Evolutionary conservation across 1,140 invertebrate genomes (phyloP), one percentile per base, ranked within the genome.

Genomic region (Eriosoma lanigerum): DNA sequence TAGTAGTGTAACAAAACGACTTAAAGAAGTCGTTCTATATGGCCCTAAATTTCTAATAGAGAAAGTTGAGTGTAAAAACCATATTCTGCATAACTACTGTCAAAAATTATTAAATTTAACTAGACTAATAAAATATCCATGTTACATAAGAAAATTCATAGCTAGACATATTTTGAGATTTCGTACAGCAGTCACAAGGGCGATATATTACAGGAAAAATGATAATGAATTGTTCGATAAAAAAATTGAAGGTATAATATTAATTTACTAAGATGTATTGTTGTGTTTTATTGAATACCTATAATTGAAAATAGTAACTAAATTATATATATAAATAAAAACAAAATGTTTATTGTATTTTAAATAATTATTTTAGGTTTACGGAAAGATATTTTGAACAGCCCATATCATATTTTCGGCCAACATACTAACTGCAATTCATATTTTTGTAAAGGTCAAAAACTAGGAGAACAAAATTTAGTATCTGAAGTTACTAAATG

Each of bases 1-100:
- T 13, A 68, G 64, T n/a, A 68, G 64, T 68, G 64, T 68, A 8
- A 48, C n/a, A 3, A 68, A 68, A 68, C n/a, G n/a, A 46, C n/a
- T 68, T 8, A n/a, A 68, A 10, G 64, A 68, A 13, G 64, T 48
- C 3, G n/a, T 68, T 38, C 64, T 38, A 48, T 68, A 68, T 4
- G 64, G 64, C 10, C 17, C 9, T 48, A 46, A 26, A 3, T 68
- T 68, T 68, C 19, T n/a, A 19, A 68, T 68, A 44, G 46, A 72
- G 15, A 72, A 50, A 48, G 50, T 72, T 24, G 68, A 72, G 29
- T 72, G 46, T 72, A 10, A 46, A 17, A 72, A 72, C 17, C 68
- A 72, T 15, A 26, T 72, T 19, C 21, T 72, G 8, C n/a, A 46
- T 6, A 70, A 70, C 17, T 70, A 50, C 15, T 21, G 66, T 24